Evolutionary conservation across 2,113 vertebrate genomes (phyloP), one percentile per base, ranked within the genome.

Genomic region (Acrocephalus arundinaceus): DNA sequence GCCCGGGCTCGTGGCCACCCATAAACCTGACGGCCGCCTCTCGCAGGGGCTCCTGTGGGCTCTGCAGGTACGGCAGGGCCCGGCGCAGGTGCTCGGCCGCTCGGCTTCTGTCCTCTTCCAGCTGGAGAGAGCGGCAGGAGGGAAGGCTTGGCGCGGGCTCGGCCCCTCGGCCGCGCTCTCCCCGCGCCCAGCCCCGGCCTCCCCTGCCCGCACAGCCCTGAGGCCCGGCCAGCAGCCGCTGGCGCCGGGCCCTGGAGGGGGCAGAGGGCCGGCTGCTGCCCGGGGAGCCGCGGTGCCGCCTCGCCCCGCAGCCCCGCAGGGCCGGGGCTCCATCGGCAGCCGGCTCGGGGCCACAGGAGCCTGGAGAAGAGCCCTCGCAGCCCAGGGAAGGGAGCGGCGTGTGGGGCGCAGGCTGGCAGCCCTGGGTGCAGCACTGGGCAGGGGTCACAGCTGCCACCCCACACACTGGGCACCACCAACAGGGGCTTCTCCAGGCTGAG

Each of bases 1-100:
- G 1, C 8, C 16, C 2, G 10, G 22, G 6, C n/a, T 49, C 3
- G 18, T 3, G 48, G 27, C 81, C 49, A 73, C 68, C 81, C 0
- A 46, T 21, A 22, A 73, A 73, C 22, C 48, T 62, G 39, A 63
- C 0, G 13, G 68, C 68, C 5, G 9, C 68, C 7, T 37, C 57
- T 63, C 68, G 48, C 33, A 84, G 31, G 31, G 46, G 2, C 37
- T 68, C 78, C 52, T 68, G 78, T 1, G 77, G 41, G 63, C 13
- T 37, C 6, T 57, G 0, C 51, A 80, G 21, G 27, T 80, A 80
- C 0, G 4, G 33, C 51, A 67, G 33, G 4, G 51, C 62, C 15
- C 1, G 25, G 25, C 3, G 21, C 27, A 67, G 39, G 15, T 45
- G 15, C 31, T 66, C 31, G 7, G 49, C 5, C 2, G 11, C 61